Conservation (phyloP, 2,797 vertebrate genomes). For the Sparidentex hasta region DNA sequence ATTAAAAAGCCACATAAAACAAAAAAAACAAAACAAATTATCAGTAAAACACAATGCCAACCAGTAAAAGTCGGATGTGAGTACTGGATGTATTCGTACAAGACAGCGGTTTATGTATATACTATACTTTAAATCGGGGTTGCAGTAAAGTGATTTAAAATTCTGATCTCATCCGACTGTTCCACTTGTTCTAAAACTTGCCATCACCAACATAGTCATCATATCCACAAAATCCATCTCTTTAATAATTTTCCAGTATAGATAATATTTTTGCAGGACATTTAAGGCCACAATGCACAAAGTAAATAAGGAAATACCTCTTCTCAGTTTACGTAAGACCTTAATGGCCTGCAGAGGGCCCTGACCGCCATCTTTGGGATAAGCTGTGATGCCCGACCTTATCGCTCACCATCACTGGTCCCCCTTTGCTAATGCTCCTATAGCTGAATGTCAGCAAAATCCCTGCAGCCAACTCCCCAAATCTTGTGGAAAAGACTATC, state of each 20-base stretch:
- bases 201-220: too few species aligned
- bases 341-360: background rate
- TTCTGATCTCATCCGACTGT: too few species aligned
- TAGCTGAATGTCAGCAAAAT: background rate
- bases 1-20: background rate
- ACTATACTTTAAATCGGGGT: too few species aligned
- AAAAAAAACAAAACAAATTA: background rate
- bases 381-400: background rate
- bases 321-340: background rate
- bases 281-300: too few species aligned
- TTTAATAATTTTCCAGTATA: too few species aligned
- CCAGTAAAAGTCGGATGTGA: background rate
- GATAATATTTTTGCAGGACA: too few species aligned
- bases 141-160: too few species aligned
- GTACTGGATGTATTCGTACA: background rate
- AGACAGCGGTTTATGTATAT: background rate
- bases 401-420: background rate
- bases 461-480: background rate
- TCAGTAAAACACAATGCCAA: background rate
- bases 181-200: too few species aligned
- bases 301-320: background rate
- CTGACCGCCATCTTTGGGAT: slow-evolving; percentile 4
- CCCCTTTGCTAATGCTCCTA: background rate
- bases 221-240: too few species aligned
- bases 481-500: background rate